Conservation (phyloP, 2,113 vertebrate species). For the Mus musculus region GRCm39 chr6:14708001-14708500, state of each 20-base stretch:
- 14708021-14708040: not conserved
- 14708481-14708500: not conserved
- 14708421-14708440: not conserved
- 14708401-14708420: not conserved
- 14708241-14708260: conserved; percentile 2
- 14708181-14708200: not conserved
- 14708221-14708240: not conserved
- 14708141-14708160: not conserved
- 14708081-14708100: no score
- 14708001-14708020: conserved; percentile 36
- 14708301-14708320: not conserved
- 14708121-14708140: no score
- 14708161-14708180: not conserved
- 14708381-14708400: not conserved
- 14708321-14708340: not conserved
- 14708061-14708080: not conserved
- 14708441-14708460: not conserved
- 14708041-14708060: not conserved
- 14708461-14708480: not conserved
- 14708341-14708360: not conserved
- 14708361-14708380: not conserved
- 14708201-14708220: not conserved
- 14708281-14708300: not conserved
- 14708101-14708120: not conserved
- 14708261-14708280: conserved; percentile 26